phyloP scores from a whole-genome alignment of 2,113 vertebrate species.

The Toxostoma redivivum region DNA sequence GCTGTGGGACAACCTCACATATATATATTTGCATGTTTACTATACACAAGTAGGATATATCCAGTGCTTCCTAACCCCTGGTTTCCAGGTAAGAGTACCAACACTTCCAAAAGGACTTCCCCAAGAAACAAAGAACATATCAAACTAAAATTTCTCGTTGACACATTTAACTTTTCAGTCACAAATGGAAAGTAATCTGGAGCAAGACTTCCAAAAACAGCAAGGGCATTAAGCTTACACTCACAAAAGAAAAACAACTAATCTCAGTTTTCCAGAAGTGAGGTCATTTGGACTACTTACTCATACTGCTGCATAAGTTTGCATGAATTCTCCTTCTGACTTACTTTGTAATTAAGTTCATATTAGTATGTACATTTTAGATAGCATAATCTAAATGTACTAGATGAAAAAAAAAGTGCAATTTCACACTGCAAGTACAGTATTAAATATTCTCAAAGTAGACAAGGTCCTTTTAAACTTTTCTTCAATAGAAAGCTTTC shows the following conservation, averaged over 20 bases:
- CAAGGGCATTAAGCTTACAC: not conserved
- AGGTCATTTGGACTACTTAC: not conserved
- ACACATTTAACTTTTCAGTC: not conserved
- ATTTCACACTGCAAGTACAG: constrained; percentile 10
- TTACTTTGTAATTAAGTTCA: not conserved
- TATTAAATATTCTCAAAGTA: constrained; percentile 66
- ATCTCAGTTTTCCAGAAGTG: not conserved
- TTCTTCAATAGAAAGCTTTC: constrained; percentile 83
- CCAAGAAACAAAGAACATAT: not conserved
- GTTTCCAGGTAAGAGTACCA: not conserved
- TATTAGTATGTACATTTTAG: not conserved
- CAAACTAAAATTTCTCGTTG: not conserved
- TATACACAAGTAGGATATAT: not conserved
- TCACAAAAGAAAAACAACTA: not conserved
- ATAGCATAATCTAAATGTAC: not conserved
- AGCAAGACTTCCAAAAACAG: not conserved
- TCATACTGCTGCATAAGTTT: not conserved
- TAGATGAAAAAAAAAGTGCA: not conserved
- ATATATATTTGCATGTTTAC: not conserved
- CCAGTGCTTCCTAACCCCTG: not conserved
- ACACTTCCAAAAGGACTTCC: not conserved
- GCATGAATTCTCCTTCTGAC: not conserved
- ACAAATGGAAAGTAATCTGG: not conserved
- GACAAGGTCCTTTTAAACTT: constrained; percentile 74
- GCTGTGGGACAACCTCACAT: not conserved